Conservation (phyloP, 2,888 invertebrate species). For the Drosophila maculinotata region DNA sequence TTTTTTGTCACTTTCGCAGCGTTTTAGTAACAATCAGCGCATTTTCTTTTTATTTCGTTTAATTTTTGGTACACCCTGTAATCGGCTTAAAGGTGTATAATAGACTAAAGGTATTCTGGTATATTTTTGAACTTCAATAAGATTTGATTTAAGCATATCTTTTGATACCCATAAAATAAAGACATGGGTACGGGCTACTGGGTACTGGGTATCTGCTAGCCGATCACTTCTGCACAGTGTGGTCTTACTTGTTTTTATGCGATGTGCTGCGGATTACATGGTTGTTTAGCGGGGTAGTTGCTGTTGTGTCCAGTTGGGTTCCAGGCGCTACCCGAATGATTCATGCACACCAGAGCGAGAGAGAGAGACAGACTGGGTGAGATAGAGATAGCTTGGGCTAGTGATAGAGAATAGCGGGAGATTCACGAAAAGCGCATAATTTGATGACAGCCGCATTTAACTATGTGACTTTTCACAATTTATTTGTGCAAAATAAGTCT, state of each 20-base stretch:
- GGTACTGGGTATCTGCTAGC: neutral
- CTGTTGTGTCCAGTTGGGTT: conserved; percentile 30
- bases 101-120: neutral
- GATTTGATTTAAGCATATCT: too few relatives aligned
- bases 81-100: neutral
- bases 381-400: too few relatives aligned
- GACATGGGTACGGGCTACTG: too few relatives aligned
- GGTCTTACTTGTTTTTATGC: neutral
- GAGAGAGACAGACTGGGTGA: neutral
- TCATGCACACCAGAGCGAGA: conserved; percentile 11
- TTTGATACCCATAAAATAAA: too few relatives aligned
- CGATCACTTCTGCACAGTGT: neutral
- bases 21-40: conserved; percentile 52
- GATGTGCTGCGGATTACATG: conserved; percentile 18
- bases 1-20: conserved; percentile 37
- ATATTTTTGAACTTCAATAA: neutral
- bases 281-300: conserved; percentile 27
- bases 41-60: conserved; percentile 30
- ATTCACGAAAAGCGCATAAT: conserved; percentile 33
- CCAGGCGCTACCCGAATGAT: conserved; percentile 49
- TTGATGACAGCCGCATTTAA: conserved; percentile 49
- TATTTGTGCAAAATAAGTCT: conserved; percentile 31
- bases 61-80: conserved; percentile 15
- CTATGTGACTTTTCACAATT: conserved; percentile 66
- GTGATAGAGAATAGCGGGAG: neutral